Evolutionary conservation across 2,797 vertebrate genomes (phyloP).

Genomic region (Ara ararauna): DNA sequence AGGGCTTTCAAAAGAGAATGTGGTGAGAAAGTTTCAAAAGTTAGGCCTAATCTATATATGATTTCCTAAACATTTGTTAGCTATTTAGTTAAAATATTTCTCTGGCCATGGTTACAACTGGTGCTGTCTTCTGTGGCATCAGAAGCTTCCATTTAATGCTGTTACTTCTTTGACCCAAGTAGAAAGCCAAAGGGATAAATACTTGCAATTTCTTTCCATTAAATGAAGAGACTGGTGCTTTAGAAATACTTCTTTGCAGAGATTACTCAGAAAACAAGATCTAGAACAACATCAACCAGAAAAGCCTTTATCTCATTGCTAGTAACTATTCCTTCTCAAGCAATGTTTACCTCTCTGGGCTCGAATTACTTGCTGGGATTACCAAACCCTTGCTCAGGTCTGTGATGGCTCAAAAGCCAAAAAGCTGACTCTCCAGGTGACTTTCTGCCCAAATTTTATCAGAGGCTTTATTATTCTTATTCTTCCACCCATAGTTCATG

Average conservation of each 20-base stretch:
- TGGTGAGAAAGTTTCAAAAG: not conserved
- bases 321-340: not conserved
- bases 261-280: not conserved
- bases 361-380: not conserved
- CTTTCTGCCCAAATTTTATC: not conserved
- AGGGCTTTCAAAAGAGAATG: not conserved
- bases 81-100: not conserved
- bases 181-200: not conserved
- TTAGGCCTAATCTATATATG: not conserved
- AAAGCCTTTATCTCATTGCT: not conserved
- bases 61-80: not conserved
- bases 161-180: not conserved
- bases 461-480: not conserved
- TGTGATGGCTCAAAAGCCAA: not conserved
- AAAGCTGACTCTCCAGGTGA: not conserved
- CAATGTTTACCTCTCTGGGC: not conserved
- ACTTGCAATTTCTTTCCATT: not conserved
- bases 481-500: not conserved
- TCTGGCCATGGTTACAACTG: not conserved
- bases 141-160: not conserved
- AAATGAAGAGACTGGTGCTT: not conserved
- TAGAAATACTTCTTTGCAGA: not conserved
- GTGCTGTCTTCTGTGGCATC: not conserved
- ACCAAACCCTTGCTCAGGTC: not conserved
- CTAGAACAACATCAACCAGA: not conserved